Evolutionary conservation across 2,797 vertebrate genomes (phyloP), one percentile per base, ranked within the genome.

Genomic region (Gallinago nigripennis): DNA sequence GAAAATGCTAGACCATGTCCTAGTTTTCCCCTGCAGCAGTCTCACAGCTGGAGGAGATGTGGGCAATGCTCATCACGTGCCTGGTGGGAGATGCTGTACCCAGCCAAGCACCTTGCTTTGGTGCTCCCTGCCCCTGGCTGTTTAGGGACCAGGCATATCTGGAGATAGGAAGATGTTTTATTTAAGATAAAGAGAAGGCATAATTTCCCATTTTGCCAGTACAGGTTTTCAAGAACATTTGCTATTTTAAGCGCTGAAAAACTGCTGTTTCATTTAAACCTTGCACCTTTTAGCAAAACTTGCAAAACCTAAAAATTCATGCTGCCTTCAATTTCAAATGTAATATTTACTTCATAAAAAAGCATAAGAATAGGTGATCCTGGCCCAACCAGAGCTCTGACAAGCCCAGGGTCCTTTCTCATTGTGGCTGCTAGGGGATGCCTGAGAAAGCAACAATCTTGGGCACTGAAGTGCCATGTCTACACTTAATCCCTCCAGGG

Each of bases 41-140:
- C 16, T 63, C 51, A 43, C 0, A 0, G 43, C 31, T 48, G 43
- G 12, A 65, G 48, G 27, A 50, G 21, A n/a, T 19, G 28, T 1
- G 5, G 72, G 27, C 51, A 79, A 31, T 13, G 28, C 54, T 86
- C 8, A 0, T 1, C 9, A 2, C n/a, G 77, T 66, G 53, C 31
- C 33, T 1, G 2, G 23, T 35, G 43, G 13, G 10, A 82, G 30
- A 37, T 45, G n/a, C 33, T 77, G 56, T 41, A 53, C 43, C 53
- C 43, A 53, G 18, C 11, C 33, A 14, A 14, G 19, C 30, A n/a
- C 18, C 15, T 72, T 63, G 13, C 43, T 23, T 58, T 12, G 4
- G 28, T 16, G 25, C 16, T 78, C n/a, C 25, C 43, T 78, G n/a
- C n/a, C 37, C 60, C 35, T 51, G 48, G n/a, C 37, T 46, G 6